Percentiles rank a stretch among this genome's conserved stretches.
phyloP scores from a whole-genome alignment of 2,113 vertebrate species.

The Hystrix brachyura region DNA sequence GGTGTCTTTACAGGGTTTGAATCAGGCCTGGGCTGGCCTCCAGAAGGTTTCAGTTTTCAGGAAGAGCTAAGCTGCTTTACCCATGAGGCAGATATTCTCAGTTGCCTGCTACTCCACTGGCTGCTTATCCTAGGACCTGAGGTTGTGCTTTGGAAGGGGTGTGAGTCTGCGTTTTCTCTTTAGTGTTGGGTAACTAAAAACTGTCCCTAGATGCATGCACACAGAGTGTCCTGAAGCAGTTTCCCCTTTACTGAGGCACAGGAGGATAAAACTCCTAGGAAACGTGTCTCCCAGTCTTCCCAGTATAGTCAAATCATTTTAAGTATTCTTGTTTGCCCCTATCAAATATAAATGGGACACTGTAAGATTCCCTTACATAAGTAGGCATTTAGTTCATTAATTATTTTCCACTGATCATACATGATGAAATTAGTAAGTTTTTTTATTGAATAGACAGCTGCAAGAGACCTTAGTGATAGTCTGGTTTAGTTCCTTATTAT shows the following conservation, averaged over 20 bases:
- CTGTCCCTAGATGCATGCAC: too few species aligned
- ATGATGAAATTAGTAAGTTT: slow-evolving; percentile 32
- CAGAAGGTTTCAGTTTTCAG: neutral
- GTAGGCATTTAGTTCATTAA: slow-evolving; percentile 4
- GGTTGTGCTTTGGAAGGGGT: neutral
- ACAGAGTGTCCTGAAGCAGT: neutral
- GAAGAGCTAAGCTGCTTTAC: neutral
- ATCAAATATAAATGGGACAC: neutral
- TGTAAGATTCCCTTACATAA: neutral
- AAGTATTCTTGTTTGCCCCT: neutral
- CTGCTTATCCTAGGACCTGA: neutral
- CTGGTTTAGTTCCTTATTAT: neutral
- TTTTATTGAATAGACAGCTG: slow-evolving; percentile 30
- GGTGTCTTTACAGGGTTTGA: neutral
- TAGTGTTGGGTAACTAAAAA: neutral
- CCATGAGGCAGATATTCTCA: neutral
- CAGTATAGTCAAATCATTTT: neutral
- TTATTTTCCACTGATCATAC: slow-evolving; percentile 6
- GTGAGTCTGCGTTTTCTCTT: neutral
- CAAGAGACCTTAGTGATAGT: neutral
- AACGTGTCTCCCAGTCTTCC: neutral
- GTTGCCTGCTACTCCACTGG: neutral
- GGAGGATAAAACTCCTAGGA: neutral
- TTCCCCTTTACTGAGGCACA: neutral
- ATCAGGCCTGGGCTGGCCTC: accelerated